phyloP scores from a whole-genome alignment of 2,797 vertebrate species.

The Nothura maculosa region DNA sequence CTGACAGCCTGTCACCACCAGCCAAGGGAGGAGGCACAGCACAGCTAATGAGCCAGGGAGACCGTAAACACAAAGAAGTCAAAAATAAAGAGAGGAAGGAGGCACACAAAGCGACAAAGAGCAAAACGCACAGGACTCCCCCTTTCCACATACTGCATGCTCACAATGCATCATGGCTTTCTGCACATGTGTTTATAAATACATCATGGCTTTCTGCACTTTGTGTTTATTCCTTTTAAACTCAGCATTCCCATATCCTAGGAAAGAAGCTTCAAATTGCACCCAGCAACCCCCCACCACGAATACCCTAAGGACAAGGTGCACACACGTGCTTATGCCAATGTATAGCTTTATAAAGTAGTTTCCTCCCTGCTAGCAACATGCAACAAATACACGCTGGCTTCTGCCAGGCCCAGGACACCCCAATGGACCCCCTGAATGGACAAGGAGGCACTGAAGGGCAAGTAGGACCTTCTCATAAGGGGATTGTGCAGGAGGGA shows the following conservation, averaged over 20 bases:
- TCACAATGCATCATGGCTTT: background rate
- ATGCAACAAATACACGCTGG: accelerated
- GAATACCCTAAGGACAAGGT: background rate
- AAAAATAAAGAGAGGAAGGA: background rate
- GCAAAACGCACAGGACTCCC: background rate
- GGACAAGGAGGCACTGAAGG: background rate
- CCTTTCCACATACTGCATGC: too few species aligned
- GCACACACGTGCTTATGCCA: accelerated
- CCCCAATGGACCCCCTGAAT: background rate
- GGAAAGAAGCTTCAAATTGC: background rate
- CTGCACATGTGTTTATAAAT: too few species aligned
- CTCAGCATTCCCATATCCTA: background rate
- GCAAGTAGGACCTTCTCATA: background rate
- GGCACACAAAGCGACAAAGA: accelerated
- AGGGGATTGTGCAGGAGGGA: background rate
- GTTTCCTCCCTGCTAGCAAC: background rate
- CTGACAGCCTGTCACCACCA: conserved; percentile 59
- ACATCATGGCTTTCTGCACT: background rate
- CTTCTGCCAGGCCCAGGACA: background rate
- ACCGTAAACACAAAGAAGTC: background rate
- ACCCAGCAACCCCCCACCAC: background rate
- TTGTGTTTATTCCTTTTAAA: background rate
- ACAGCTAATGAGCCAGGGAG: background rate
- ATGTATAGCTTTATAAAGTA: background rate
- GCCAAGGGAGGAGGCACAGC: background rate